phyloP scores from a whole-genome alignment of 1,140 invertebrate species.

The Micrasema longulum region DNA sequence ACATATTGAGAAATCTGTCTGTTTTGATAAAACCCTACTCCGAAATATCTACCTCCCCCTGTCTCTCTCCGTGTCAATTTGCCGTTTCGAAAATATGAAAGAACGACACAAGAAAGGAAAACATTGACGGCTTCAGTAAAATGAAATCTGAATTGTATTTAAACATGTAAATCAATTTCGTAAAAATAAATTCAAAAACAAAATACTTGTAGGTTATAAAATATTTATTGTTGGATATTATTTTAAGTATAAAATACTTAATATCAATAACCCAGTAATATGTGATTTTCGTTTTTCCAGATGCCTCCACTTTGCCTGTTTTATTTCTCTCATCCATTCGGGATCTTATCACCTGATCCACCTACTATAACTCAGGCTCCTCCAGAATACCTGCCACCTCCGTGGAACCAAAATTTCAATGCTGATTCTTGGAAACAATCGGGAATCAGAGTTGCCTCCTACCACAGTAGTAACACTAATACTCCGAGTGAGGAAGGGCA shows the following conservation, averaged over 20 bases:
- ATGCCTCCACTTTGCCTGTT: slow-evolving; percentile 64
- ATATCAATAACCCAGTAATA: background rate
- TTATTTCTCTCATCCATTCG: slow-evolving; percentile 67
- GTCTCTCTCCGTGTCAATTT: background rate
- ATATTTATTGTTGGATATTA: background rate
- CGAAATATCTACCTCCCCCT: background rate
- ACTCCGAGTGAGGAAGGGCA: background rate
- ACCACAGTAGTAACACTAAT: background rate
- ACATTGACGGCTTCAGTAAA: no score
- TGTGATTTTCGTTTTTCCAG: slow-evolving; percentile 57
- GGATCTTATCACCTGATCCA: slow-evolving; percentile 64
- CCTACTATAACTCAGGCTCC: slow-evolving; percentile 58
- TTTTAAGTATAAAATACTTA: background rate
- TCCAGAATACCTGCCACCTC: slow-evolving; percentile 45
- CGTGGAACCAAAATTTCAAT: slow-evolving; percentile 43
- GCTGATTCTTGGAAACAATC: slow-evolving; percentile 36
- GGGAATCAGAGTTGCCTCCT: slow-evolving; percentile 27
- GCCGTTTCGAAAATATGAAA: background rate
- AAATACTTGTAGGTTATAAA: background rate
- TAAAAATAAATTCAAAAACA: background rate
- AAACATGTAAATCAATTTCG: no score
- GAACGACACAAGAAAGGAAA: no score
- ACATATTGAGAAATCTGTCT: background rate
- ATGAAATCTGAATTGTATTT: no score
- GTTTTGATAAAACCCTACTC: slow-evolving; percentile 2